These are phyloP conservation scores for Mesoclemmys tuberculata DNA, from an alignment of 2,113 vertebrate genomes.

Conservation along the genomic window DNA sequence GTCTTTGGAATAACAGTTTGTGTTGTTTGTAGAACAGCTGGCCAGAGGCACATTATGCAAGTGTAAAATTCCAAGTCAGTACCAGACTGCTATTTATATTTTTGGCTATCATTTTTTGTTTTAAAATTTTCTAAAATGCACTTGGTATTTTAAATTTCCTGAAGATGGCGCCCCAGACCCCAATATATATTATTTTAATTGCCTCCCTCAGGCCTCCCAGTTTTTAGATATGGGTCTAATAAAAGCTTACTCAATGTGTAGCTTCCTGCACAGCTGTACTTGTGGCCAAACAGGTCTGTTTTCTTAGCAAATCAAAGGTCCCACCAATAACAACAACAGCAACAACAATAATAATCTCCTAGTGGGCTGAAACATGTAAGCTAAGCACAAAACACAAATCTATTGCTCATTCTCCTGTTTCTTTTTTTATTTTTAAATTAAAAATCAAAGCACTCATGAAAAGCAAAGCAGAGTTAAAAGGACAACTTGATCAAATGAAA, in stretches of 20 bases:
- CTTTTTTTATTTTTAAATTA: slow-evolving; percentile 45
- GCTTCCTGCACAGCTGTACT: slow-evolving; percentile 6
- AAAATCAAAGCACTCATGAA: slow-evolving; percentile 54
- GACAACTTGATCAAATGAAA: slow-evolving; percentile 62
- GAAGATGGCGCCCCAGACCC: background rate
- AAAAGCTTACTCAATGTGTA: slow-evolving; percentile 43
- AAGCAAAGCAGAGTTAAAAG: slow-evolving; percentile 50
- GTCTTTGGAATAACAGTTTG: background rate
- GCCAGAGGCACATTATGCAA: background rate
- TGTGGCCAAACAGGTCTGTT: slow-evolving; percentile 24
- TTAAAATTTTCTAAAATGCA: background rate
- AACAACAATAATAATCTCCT: background rate
- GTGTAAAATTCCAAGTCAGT: background rate
- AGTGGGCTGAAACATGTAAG: slow-evolving; percentile 18
- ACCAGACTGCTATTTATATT: background rate
- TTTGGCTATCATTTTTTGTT: background rate
- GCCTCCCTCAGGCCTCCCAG: background rate
- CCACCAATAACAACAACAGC: background rate
- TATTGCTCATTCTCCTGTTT: background rate
- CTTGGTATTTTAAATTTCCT: background rate
- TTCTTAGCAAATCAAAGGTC: background rate
- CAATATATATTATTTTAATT: background rate
- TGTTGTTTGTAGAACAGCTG: background rate
- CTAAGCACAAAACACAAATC: slow-evolving; percentile 3
- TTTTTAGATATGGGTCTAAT: background rate